Base-by-base conservation (phyloP, 1,140 invertebrate genomes). In the Myzus persicae region DNA sequence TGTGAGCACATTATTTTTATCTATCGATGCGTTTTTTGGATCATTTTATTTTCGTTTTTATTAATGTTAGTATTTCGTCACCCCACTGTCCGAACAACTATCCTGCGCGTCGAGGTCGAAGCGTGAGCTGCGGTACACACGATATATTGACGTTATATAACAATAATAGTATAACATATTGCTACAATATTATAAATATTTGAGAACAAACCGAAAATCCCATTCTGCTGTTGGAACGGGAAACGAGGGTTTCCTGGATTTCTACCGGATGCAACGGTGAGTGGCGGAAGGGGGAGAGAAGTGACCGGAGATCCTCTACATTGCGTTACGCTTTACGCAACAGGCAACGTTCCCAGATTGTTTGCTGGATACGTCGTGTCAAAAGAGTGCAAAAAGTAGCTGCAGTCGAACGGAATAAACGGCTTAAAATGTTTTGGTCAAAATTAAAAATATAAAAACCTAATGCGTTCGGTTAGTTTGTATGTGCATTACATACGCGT, bases 231-330 rank as follows among this genome's bases (percentile, higher is more conserved):
- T 44, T 38, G 90, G 44, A 81, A 92, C 67, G 36, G 90, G 90
- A 92, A 91, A 92, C 67, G 18, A 82, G 42, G 82, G 67, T 46
- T 92, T 92, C 90, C 90, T 92, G 90, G 42, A 38, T 26, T 84
- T 22, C 22, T 2, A 87, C 85, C 85, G 82, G 42, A 76, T n/a
- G 59, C 31, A n/a, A n/a, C 14, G 59, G 54, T 4, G 26, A 18
- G 31, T 76, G 59, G 59, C 1, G 84, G 51, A 2, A 40, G 88
- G 38, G 88, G 48, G 9, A 24, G 51, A 89, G 22, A 82, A 38
- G 40, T 84, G 38, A 84, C 82, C 82, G 85, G 42, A 46, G 85
- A 46, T 46, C 85, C 85, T 76, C 59, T 76, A 18, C 31, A 36
- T 87, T 22, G 20, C 59, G 59, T 76, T 76, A 67, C 59, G 59